These are phyloP conservation scores for Tanypteryx hageni DNA, from an alignment of 2,888 invertebrate species.

Conservation along the genomic window DNA sequence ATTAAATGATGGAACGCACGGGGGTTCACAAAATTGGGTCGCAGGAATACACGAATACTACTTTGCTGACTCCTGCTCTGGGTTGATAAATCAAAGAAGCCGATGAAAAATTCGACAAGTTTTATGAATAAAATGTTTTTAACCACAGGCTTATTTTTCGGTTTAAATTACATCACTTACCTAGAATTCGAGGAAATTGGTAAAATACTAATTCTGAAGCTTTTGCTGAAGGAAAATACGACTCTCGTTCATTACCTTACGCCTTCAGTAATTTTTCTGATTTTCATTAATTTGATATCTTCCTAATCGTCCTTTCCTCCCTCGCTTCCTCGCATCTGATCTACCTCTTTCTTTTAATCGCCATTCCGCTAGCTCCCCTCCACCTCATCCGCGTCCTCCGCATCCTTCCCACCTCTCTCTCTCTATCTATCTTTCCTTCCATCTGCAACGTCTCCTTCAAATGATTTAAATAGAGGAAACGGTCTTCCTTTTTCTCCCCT, in stretches of 20 bases:
- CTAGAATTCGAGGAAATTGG: not conserved
- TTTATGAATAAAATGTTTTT: not conserved
- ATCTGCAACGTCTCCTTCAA: not conserved
- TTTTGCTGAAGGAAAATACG: not conserved
- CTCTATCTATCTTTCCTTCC: constrained; percentile 27
- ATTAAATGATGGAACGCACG: no score
- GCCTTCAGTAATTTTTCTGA: not conserved
- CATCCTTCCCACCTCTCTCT: not conserved
- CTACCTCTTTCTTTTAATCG: not conserved
- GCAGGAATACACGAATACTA: no score
- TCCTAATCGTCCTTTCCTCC: not conserved
- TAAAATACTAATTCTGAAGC: not conserved
- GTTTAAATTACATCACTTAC: not conserved
- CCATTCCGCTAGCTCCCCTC: not conserved
- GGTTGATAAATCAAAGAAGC: no score
- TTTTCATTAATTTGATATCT: not conserved
- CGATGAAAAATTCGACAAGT: no score
- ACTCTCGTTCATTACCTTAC: not conserved
- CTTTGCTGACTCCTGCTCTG: no score
- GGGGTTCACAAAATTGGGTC: no score
- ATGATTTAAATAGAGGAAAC: constrained; percentile 43
- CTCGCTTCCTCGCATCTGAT: not conserved
- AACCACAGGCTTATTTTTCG: not conserved
- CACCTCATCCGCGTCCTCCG: not conserved
- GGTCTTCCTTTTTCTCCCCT: not conserved